Evolutionary conservation across 2,113 vertebrate genomes (phyloP), one percentile per base, ranked within the genome.

Genomic region (Genyomyrus donnyi): DNA sequence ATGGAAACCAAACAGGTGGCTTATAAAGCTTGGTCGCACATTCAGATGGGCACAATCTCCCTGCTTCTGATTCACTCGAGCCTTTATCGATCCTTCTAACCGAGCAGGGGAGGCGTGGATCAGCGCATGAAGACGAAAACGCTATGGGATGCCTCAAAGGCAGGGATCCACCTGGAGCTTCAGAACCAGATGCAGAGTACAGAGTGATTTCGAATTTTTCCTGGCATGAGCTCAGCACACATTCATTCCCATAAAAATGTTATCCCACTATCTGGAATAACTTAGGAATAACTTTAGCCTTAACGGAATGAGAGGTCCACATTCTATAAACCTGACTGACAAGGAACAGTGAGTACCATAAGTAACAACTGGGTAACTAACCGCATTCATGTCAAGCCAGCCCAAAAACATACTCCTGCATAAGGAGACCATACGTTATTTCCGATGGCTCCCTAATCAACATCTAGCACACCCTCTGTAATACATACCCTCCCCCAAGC

Each of bases 1-100:
- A 89, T 92, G 89, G 92, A 91, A 90, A 92, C 91, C 31, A 87
- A 17, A 52, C 8, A 88, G 35, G 48, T 42, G 35, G 86, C 35
- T 88, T 91, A 52, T 62, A 39, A 87, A 53, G 46, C 35, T 19
- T 3, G 66, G 27, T 35, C 35, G 17, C 31, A 52, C 88, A 84
- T 35, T 50, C 49, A 24, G 70, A 80, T 56, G 31, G 39, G 19
- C 62, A 58, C 87, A 9, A n/a, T 48, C 83, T 39, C 80, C 77
- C 21, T 66, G n/a, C 49, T 9, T n/a, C n/a, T 35, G 42, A 50
- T 84, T 53, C 70, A 52, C 49, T 56, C 35, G 27, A 15, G 24
- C 13, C 21, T 48, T 31, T 17, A 74, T 53, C 74, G 52, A 83
- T n/a, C 88, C 10, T 27, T 45, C 10, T 45, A 19, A 7, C 3